Base-by-base conservation (phyloP, 2,797 vertebrate species). In the Tenualosa thibaudeaui region DNA sequence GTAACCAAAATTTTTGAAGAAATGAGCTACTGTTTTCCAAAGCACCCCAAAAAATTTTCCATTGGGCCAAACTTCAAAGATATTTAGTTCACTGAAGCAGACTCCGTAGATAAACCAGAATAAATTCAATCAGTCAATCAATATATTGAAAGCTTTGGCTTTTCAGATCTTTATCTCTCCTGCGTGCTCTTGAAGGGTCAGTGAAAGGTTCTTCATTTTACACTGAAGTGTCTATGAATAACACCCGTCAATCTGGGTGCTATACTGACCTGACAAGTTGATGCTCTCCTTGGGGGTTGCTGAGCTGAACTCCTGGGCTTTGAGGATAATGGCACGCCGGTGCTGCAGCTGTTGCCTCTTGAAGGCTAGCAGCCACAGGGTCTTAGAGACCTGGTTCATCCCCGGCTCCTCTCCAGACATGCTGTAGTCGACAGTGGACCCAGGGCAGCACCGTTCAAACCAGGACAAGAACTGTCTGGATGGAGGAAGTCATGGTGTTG, bases 281-380 rank as follows among this genome's bases (percentile, higher is more conserved):
- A 71, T 40, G 65, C 5, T 43, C 37, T 78, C 71, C 40, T 78
- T 3, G 3, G 31, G 71, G 6, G 71, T 9, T 1, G 37, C 40
- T 8, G 37, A 22, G 40, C 71, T 78, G 13, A 92, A 58, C 31
- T 82, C 2, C n/a, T 88, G 71, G 54, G 84, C 84, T 84, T 87
- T 84, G 49, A 85, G 49, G 65, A 94, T 88, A 0, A 94, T 0
- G 19, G 62, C 15, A 0, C 5, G 85, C 0, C 94, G 88, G 85
- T 75, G 89, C 3, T 87, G 2, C 24, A 95, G 94, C 43, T 92
- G 87, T 82, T 90, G 83, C 0, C 87, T 87, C 71, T 92, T 92
- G 8, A 81, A 82, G 68, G 89, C 60, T 1, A 93, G 85, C 71
- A 15, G 4, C 19, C 2, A 51, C 84, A 88, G 81, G 24, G 88